phyloP scores from a whole-genome alignment of 1,140 invertebrate species.

The Mylabris phalerata region DNA sequence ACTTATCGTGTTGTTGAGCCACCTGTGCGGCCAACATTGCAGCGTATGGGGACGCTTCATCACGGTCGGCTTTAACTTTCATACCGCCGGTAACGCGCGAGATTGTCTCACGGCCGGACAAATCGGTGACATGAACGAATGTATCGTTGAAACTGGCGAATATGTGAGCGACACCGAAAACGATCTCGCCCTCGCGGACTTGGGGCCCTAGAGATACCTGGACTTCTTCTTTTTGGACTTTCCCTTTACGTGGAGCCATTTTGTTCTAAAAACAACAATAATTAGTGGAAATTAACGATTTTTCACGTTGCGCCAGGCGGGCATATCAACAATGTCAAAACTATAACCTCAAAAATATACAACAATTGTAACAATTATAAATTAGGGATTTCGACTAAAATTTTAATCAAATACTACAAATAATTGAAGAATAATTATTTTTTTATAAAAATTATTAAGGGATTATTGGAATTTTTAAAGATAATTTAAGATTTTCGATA shows the following conservation, averaged over 20 bases:
- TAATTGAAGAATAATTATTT: too few species aligned
- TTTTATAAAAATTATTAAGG: too few species aligned
- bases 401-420: too few species aligned
- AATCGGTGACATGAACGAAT: slow-evolving; percentile 98
- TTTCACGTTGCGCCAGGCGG: too few species aligned
- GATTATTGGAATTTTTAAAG: too few species aligned
- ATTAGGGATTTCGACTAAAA: too few species aligned
- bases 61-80: slow-evolving; percentile 99
- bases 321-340: too few species aligned
- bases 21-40: slow-evolving; percentile 99
- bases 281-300: not conserved
- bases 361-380: too few species aligned
- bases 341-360: too few species aligned
- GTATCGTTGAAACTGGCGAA: slow-evolving; percentile 99
- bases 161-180: slow-evolving; percentile 99
- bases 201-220: slow-evolving; percentile 96
- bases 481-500: too few species aligned
- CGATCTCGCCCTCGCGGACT: slow-evolving; percentile 92
- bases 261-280: slow-evolving; percentile 18
- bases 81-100: slow-evolving; percentile 98
- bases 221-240: slow-evolving; percentile 92
- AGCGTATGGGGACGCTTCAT: slow-evolving; percentile 99
- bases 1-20: slow-evolving; percentile 25
- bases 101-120: slow-evolving; percentile 98
- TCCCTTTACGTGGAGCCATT: slow-evolving; percentile 98